These are phyloP conservation scores for Halcyon smyrnensis DNA, from an alignment of 2,797 vertebrate genomes.

Conservation along the genomic window DNA sequence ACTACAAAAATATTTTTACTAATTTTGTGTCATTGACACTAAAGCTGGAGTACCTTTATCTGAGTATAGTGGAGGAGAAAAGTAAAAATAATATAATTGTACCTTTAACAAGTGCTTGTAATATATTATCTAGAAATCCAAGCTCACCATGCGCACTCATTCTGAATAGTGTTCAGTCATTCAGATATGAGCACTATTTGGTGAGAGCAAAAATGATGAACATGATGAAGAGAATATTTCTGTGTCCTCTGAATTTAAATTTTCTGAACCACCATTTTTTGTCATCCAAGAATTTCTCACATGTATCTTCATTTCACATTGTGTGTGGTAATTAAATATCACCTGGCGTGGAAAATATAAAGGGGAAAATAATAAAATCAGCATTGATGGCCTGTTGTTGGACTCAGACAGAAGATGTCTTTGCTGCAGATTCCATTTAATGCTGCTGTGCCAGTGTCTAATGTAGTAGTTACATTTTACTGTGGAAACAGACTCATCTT, in stretches of 20 bases:
- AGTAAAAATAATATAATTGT: neutral
- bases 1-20: neutral
- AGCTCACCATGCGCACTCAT: neutral
- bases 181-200: neutral
- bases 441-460: neutral
- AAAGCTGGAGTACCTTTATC: neutral
- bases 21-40: neutral
- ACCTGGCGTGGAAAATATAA: neutral
- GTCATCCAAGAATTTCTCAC: neutral
- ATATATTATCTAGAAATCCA: neutral
- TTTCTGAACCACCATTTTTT: neutral
- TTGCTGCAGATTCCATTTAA: neutral
- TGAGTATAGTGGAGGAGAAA: neutral
- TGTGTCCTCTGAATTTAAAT: neutral
- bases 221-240: neutral
- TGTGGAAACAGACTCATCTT: conserved; percentile 44
- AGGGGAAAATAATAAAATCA: neutral
- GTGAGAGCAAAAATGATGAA: neutral
- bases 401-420: neutral
- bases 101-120: neutral
- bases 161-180: neutral
- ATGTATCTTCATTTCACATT: neutral
- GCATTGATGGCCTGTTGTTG: neutral
- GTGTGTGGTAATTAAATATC: neutral
- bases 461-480: neutral